Evolutionary conservation across 2,113 vertebrate genomes (phyloP), one percentile per base, ranked within the genome.

Genomic region (Pitta sordida): DNA sequence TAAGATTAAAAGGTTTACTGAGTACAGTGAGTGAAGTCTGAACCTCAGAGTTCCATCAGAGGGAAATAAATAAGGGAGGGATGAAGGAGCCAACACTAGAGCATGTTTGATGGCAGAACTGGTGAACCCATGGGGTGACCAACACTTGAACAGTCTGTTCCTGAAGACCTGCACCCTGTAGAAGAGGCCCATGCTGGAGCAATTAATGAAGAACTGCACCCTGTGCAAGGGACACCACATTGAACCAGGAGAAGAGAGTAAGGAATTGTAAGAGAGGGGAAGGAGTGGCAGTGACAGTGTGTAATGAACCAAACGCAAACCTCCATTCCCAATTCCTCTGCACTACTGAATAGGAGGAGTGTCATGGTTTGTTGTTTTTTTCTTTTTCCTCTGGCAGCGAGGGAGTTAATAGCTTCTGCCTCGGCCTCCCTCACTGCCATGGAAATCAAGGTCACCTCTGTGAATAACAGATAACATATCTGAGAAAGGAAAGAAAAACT

Each of bases 1-100:
- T 90, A 80, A 73, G 70, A 86, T 91, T 94, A 85, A 84, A 93
- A 64, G 44, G 6, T 95, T 96, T 89, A 9, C 81, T 89, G 70
- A 95, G 83, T 8, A 56, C 12, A 80, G 15, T 15, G 22, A 27
- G 24, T 64, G 65, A 92, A 55, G 46, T 78, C 88, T 69, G 86
- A 64, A 92, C 23, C 62, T 90, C 22, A 29, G 30, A 82, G 36
- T 64, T 14, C 10, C 30, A 26, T 59, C 24, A 36, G 15, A 84
- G 58, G 6, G 21, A 73, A 58, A 43, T 43, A 56, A 30, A 48
- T 23, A 10, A 51, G 30, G 24, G 46, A 46, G 7, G 14, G 9
- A 80, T 30, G 26, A 16, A 19, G 23, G 9, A 56, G 3, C 3
- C 20, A 32, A 51, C 4, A 13, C 1, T 30, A 7, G 29, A 63